Evolutionary conservation across 2,888 invertebrate species (phyloP), one percentile per base, ranked within the genome.

Genomic region (Brenthis ino): DNA sequence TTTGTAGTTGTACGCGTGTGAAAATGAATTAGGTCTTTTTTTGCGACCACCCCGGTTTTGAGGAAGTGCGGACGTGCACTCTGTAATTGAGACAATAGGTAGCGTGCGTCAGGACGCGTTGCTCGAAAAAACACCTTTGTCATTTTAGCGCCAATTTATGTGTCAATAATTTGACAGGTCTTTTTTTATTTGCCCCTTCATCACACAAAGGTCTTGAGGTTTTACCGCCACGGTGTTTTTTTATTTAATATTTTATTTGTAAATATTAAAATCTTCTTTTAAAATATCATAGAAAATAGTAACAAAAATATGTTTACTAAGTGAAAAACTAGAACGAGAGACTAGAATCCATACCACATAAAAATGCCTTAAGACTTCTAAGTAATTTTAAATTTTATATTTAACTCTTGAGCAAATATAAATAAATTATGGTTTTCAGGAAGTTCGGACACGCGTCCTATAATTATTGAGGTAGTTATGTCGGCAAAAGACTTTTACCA

Each of bases 21-120:
- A 56, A 65, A 43, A 60, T 61, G 55, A 60, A 67, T 64, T 71
- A 73, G 70, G 66, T 70, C 54, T 74, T 84, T 88, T 37, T 85
- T 85, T 82, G 82, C 83, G 86, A 87, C 88, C 89, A 88, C 88
- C 88, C 66, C 85, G 79, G 77, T 79, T 74, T 76, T 80, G 84
- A 85, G 86, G 84, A 84, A 85, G 82, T 77, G 76, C 80, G 82
- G 85, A 77, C 77, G 77, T 78, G 77, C 69, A 54, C 66, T 76
- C 85, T 84, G 73, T 89, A 87, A 90, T 89, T 86, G 87, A 86
- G 85, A 84, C 85, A 83, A 87, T 84, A 82, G 80, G 75, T 74
- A 77, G 78, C 81, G 80, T 81, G 80, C 68, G 79, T 82, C 85
- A 85, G 85, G 85, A 86, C 85, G 16, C 82, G 74, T 77, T 81